Conservation (phyloP, 2,888 invertebrate species). For the Antitype chi region DNA sequence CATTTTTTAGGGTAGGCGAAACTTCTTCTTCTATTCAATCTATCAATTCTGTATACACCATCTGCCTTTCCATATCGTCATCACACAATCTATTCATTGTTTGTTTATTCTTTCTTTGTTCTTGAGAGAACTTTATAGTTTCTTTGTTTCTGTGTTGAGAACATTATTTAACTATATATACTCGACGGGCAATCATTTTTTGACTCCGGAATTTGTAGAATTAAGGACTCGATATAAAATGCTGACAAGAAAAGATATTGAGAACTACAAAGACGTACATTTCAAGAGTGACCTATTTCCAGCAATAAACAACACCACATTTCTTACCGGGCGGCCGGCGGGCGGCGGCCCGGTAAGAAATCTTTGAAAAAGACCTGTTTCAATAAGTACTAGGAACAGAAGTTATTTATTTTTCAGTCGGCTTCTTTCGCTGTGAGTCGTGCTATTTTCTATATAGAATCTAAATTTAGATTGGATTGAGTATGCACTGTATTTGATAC, state of each 20-base stretch:
- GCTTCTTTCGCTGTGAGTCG: neutral
- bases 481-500: conserved; percentile 14
- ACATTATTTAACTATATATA: conserved; percentile 1
- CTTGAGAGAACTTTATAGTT: no score
- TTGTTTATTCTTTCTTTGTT: neutral
- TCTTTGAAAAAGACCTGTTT: neutral
- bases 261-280: neutral
- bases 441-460: conserved; percentile 15
- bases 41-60: neutral
- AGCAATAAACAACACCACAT: neutral
- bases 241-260: neutral
- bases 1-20: neutral
- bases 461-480: conserved; percentile 44
- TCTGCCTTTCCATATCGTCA: neutral
- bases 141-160: neutral
- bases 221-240: neutral
- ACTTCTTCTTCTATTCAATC: neutral
- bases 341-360: neutral
- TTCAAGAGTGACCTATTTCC: conserved; percentile 8
- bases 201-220: neutral
- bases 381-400: neutral
- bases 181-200: neutral
- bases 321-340: no score
- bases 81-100: neutral
- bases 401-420: conserved; percentile 28